Percentiles rank a stretch among this genome's conserved stretches.
These are phyloP conservation scores for Hyperoplus lanceolatus DNA, from an alignment of 2,797 vertebrate genomes.

Conservation along the genomic window DNA sequence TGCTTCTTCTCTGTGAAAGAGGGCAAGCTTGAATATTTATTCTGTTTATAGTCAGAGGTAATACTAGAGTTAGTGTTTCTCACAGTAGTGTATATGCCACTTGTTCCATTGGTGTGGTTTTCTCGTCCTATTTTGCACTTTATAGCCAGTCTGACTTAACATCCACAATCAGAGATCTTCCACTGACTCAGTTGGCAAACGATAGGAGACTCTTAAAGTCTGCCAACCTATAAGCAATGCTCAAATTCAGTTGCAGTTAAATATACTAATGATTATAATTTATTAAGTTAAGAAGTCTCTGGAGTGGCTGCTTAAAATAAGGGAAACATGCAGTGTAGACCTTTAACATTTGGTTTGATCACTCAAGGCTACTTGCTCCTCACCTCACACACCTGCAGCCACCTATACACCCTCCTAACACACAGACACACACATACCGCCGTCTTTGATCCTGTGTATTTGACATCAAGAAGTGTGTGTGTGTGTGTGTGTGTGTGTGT, in stretches of 20 bases:
- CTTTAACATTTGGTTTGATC: constrained; percentile 27
- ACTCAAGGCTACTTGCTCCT: constrained; percentile 34
- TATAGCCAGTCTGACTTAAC: background rate
- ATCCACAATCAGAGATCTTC: background rate
- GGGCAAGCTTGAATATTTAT: background rate
- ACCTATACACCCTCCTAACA: constrained; percentile 36
- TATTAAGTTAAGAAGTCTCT: constrained; percentile 5
- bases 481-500: no score
- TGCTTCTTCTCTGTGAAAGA: background rate
- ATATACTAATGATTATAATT: background rate
- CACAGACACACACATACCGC: constrained; percentile 20
- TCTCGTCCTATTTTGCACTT: background rate
- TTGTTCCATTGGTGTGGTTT: background rate
- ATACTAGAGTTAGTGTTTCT: background rate
- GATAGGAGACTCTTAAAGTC: background rate
- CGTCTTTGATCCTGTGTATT: constrained; percentile 30
- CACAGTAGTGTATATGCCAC: no score
- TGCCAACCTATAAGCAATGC: background rate
- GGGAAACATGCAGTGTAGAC: constrained; percentile 1
- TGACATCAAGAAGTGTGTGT: constrained; percentile 26
- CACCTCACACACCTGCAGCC: constrained; percentile 51
- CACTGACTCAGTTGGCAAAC: background rate
- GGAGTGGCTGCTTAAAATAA: constrained; percentile 5
- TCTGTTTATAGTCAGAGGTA: background rate
- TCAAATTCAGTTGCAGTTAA: background rate